Base-by-base conservation (phyloP, 2,888 invertebrate genomes). In the Elysia crispata region DNA sequence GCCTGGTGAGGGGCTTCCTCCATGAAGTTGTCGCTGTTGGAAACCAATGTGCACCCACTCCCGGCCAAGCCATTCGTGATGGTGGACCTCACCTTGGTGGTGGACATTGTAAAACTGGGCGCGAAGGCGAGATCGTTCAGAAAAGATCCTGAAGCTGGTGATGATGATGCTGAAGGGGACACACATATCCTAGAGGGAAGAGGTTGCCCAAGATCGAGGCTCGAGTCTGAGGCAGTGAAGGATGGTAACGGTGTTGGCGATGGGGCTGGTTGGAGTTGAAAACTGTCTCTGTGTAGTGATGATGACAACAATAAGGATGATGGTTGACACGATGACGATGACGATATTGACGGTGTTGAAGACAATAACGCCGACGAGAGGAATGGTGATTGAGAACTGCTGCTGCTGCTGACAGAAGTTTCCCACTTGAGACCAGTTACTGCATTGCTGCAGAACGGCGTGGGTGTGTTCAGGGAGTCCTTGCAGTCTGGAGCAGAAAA, bases 1-100 rank as follows among this genome's bases (percentile, higher is more conserved):
- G 60, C 8, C 8, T 49, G 11, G 28, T 20, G n/a, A 5, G 50
- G 49, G 18, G 13, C 25, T 50, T 75, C 79, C n/a, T 49, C 54
- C n/a, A 67, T 33, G 41, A 31, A 67, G 75, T 75, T 41, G 41
- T 6, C 54, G 23, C 30, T 15, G 74, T 50, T 50, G 3, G 79
- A 54, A 18, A 79, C 11, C 28, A 67, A 1, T 8, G 33, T 75
- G 69, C 28, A 54, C 15, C 73, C 67, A 18, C 31, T 67, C 28
- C 67, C 57, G 23, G 8, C 49, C 0, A 54, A 20, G 6, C 33
- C 5, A 66, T 33, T 33, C 3, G 67, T 67, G 67, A 30, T 25
- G 25, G 11, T 28, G 5, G 30, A 6, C 18, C 20, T 25, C 13
- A 30, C 23, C 18, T 20, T 67, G 67, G 30, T 25, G 67, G 30